Percentiles rank a stretch among this genome's conserved stretches.
Conservation (phyloP, 2,888 invertebrate species). For the Lamproptera curius region DNA sequence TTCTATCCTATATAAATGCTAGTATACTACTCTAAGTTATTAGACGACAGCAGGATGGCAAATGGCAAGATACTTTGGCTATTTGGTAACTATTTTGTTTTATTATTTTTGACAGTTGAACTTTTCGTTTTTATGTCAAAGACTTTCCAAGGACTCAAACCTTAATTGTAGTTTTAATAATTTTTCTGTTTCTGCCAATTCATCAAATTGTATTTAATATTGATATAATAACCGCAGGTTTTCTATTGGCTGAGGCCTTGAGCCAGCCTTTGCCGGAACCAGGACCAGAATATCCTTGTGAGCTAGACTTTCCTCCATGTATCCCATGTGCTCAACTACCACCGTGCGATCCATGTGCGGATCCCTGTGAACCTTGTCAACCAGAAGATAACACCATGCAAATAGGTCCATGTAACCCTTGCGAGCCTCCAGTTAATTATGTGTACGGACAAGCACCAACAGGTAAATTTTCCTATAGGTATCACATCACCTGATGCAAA, state of each 20-base stretch:
- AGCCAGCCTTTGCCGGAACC: constrained; percentile 46
- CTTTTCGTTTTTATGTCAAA: too few species aligned
- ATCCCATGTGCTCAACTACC: constrained; percentile 25
- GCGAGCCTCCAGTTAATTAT: constrained; percentile 37
- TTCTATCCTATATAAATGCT: constrained; percentile 34
- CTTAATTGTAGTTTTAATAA: too few species aligned
- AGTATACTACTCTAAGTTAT: constrained; percentile 18
- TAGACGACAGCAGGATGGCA: constrained; percentile 59
- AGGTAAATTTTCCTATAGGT: too few species aligned
- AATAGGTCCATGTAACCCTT: constrained; percentile 45
- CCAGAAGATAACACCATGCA: constrained; percentile 20
- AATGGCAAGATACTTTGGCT: constrained; percentile 57
- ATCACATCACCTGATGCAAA: too few species aligned
- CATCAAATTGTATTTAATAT: too few species aligned
- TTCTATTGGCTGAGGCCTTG: constrained; percentile 45
- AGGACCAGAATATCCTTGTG: constrained; percentile 23
- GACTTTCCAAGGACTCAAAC: too few species aligned
- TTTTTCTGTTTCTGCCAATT: too few species aligned
- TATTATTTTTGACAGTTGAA: too few species aligned
- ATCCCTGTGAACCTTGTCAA: constrained; percentile 21
- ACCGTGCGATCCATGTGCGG: constrained; percentile 30
- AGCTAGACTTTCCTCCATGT: constrained; percentile 23
- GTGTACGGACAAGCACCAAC: constrained; percentile 47
- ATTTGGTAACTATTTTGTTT: constrained; percentile 40
- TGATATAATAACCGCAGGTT: constrained; percentile 37